A percentile compares a stretch with the other conserved stretches of the same genome.
These are phyloP conservation scores for Brachyopa scutellaris DNA, from an alignment of 2,888 invertebrate species.

Conservation along the genomic window DNA sequence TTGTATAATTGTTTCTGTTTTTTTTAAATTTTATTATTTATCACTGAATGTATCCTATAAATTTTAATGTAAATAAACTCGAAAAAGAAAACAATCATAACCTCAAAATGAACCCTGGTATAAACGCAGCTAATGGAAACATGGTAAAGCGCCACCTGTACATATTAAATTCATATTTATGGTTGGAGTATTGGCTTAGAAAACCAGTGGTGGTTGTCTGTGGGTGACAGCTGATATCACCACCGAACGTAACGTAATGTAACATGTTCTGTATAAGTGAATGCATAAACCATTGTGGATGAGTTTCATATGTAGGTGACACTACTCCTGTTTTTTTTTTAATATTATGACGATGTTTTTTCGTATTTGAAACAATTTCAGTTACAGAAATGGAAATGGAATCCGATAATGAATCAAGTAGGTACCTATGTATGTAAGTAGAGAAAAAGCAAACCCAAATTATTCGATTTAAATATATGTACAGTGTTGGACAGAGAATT, in stretches of 20 bases:
- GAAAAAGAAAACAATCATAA: background rate
- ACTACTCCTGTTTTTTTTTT: no score
- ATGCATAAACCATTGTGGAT: background rate
- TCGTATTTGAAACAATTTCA: no score
- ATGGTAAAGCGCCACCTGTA: background rate
- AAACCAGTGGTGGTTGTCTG: background rate
- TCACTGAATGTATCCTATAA: slow-evolving; percentile 40
- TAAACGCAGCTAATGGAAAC: background rate
- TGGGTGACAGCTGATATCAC: no score
- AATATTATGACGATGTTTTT: no score
- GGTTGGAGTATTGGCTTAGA: background rate
- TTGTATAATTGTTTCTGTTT: background rate
- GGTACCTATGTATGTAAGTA: no score
- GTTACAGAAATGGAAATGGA: no score
- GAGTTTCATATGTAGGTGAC: background rate
- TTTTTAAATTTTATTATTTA: slow-evolving; percentile 49
- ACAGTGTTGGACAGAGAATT: no score
- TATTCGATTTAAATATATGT: no score
- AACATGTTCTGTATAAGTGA: no score
- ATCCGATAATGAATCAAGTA: no score
- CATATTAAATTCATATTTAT: no score
- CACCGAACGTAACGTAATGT: background rate
- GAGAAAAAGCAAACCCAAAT: no score
- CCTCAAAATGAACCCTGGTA: background rate
- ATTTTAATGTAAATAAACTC: slow-evolving; percentile 64